A percentile compares a stretch with the other conserved stretches of the same genome.
Evolutionary conservation across 1,140 invertebrate genomes (phyloP).

Genomic region (Drusus annulatus): DNA sequence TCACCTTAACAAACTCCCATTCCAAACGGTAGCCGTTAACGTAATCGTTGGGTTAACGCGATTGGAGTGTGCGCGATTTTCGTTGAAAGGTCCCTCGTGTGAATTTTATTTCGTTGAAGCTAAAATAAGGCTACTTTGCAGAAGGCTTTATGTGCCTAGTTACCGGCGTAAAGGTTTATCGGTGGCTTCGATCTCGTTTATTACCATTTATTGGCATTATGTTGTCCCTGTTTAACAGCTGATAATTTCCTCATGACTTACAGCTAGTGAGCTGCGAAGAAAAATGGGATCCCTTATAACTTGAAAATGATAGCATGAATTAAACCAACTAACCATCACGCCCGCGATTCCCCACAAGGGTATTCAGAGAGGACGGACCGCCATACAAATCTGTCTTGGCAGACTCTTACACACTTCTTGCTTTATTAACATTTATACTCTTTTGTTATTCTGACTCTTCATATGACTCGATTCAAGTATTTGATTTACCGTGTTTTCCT

Average conservation of each 20-base stretch:
- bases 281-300: too few relatives aligned
- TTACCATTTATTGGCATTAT: slow-evolving; percentile 34
- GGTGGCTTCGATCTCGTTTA: slow-evolving; percentile 33
- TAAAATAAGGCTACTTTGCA: not conserved
- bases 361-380: too few relatives aligned
- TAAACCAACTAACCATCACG: too few relatives aligned
- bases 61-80: not conserved
- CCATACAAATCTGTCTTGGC: too few relatives aligned
- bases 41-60: too few relatives aligned
- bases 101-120: slow-evolving; percentile 11
- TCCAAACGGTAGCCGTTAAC: not conserved
- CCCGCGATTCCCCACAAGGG: too few relatives aligned
- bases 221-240: slow-evolving; percentile 37
- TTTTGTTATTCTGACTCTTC: too few relatives aligned
- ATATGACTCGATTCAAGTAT: too few relatives aligned
- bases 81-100: not conserved
- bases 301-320: too few relatives aligned
- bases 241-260: slow-evolving; percentile 30
- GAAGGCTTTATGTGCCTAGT: slow-evolving; percentile 21
- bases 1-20: not conserved
- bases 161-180: slow-evolving; percentile 25
- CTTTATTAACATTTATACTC: too few relatives aligned
- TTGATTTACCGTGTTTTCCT: too few relatives aligned
- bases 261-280: not conserved
- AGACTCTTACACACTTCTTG: too few relatives aligned